Evolutionary conservation across 2,113 vertebrate species (phyloP).

Genomic region (Deroptyus accipitrinus): DNA sequence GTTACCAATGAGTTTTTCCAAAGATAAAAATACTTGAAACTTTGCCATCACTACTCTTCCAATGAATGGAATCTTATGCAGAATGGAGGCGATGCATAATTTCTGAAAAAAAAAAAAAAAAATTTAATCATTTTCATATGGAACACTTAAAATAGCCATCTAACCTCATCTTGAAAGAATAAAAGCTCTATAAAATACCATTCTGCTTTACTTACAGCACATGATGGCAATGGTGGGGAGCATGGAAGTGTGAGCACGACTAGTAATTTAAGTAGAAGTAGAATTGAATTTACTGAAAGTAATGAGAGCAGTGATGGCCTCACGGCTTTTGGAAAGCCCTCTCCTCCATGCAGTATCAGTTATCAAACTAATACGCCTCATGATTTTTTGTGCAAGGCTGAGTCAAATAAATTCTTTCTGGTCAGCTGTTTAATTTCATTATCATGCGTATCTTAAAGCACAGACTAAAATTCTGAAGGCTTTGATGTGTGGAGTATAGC

Average conservation of each 20-base stretch:
- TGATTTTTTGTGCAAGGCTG: neutral
- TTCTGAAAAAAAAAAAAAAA: neutral
- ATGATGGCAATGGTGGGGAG: neutral
- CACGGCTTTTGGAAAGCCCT: neutral
- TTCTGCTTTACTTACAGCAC: neutral
- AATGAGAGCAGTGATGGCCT: neutral
- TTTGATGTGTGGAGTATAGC: conserved; percentile 11
- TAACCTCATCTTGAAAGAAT: neutral
- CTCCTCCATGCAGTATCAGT: neutral
- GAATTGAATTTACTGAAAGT: neutral
- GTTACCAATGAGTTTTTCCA: neutral
- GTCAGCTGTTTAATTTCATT: conserved; percentile 53
- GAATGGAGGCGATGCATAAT: neutral
- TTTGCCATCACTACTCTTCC: neutral
- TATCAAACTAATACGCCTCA: neutral
- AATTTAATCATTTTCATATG: neutral
- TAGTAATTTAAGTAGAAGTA: neutral
- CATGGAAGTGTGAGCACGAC: neutral
- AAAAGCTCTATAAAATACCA: neutral
- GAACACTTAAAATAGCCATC: neutral
- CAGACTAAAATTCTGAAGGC: conserved; percentile 22
- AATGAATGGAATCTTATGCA: neutral
- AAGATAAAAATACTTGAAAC: neutral
- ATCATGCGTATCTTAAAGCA: neutral
- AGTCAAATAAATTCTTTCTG: conserved; percentile 29